Conservation (phyloP, 1,140 invertebrate genomes). For the Microplitis mediator region DNA sequence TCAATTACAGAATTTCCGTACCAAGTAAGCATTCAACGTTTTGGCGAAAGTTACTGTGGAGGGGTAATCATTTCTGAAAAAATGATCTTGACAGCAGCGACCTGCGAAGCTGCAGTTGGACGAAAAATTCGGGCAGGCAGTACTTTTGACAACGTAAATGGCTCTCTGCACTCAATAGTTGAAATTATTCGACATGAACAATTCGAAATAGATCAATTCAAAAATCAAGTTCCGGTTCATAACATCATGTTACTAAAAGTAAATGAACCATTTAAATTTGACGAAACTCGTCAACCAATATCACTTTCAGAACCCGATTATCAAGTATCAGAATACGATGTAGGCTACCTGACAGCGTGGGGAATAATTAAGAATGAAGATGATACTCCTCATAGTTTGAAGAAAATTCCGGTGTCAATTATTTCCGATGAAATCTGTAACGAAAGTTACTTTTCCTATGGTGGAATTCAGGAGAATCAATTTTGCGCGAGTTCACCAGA, state of each 20-base stretch:
- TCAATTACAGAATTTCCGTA: no score
- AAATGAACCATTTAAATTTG: conserved; percentile 40
- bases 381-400: conserved; percentile 17
- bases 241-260: conserved; percentile 67
- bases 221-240: conserved; percentile 44
- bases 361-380: conserved; percentile 28
- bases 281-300: conserved; percentile 35
- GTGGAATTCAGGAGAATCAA: conserved; percentile 42
- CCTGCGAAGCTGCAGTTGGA: no score
- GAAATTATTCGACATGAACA: no score
- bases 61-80: no score
- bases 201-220: conserved; percentile 27
- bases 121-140: no score
- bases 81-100: no score
- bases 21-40: no score
- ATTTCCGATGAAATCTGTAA: conserved; percentile 38
- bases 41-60: no score
- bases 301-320: conserved; percentile 24
- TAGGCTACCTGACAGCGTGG: conserved; percentile 56
- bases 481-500: conserved; percentile 59
- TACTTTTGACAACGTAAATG: no score
- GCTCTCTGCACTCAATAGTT: no score
- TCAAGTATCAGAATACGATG: conserved; percentile 35
- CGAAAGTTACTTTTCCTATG: conserved; percentile 22
- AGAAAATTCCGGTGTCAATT: conserved; percentile 40